Base-by-base conservation (phyloP, 2,797 vertebrate genomes). In the Rhodeus uyekii region DNA sequence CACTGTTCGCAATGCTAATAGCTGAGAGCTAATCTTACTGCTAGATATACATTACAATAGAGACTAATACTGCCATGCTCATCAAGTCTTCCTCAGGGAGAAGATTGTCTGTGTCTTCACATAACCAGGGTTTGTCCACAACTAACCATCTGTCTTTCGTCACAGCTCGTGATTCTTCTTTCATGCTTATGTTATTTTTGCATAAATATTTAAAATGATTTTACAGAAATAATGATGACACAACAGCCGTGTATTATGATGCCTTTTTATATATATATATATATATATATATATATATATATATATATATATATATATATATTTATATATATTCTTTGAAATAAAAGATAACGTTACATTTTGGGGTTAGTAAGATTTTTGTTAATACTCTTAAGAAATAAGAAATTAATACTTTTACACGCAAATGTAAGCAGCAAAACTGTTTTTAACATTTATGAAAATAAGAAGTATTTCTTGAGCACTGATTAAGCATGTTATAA, bases 31-130 rank as follows among this genome's bases (percentile, higher is more conserved):
- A 89, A 88, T 90, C 86, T 89, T 80, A 72, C 72, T 12, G 77
- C 83, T 84, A 82, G 24, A 91, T 89, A 83, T 90, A 83, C 89
- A 89, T 91, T 81, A 90, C 89, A 90, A 90, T 81, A 89, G 77
- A 60, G 79, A 64, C 82, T 87, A 84, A 90, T 81, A 74, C 83
- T 85, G 78, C 24, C 69, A 42, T 42, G 55, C 46, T 71, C 76
- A 72, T 82, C 61, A 78, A n/a, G 32, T 73, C 79, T 64, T 73
- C 34, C 76, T 53, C 24, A 22, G 58, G 58, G 61, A 78, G 63
- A 65, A 12, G 27, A 58, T 65, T 58, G 76, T 79, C 77, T 50
- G 36, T 60, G 27, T 65, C 65, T 82, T 27, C 29, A 36, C 38
- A 68, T 78, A 58, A 71, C 67, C 60, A 58, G 29, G 27, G 39